Evolutionary conservation across 2,888 invertebrate species (phyloP).

Genomic region (Teleogryllus oceanicus): DNA sequence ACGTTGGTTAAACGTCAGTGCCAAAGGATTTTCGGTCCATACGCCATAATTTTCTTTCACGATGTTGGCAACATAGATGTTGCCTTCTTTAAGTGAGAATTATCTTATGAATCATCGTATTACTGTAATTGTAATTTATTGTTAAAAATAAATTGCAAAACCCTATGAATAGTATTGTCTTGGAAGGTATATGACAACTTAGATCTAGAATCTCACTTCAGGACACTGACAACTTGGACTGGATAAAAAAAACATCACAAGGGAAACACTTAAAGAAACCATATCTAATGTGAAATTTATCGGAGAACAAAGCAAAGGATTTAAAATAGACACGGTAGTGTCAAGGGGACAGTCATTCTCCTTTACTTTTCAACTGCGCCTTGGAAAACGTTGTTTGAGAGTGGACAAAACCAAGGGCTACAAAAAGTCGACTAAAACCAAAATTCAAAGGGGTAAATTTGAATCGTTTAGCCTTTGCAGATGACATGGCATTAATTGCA

Average conservation of each 20-base stretch:
- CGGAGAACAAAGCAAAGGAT: background rate
- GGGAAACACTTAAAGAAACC: background rate
- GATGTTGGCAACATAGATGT: too few relatives aligned
- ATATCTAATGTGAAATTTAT: background rate
- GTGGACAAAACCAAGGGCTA: background rate
- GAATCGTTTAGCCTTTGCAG: background rate
- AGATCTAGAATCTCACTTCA: background rate
- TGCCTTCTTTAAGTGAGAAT: too few relatives aligned
- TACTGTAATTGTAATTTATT: too few relatives aligned
- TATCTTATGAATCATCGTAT: too few relatives aligned
- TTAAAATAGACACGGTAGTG: background rate
- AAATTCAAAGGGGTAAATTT: background rate
- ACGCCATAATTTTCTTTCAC: too few relatives aligned
- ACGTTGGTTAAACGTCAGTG: too few relatives aligned
- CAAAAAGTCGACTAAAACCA: background rate
- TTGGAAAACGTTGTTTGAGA: background rate
- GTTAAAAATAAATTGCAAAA: too few relatives aligned
- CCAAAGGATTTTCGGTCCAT: too few relatives aligned
- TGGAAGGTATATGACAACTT: background rate
- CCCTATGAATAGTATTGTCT: too few relatives aligned
- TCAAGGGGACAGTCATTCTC: background rate
- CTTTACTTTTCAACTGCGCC: slow-evolving; percentile 18
- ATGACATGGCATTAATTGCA: background rate
- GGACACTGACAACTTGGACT: background rate
- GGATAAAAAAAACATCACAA: background rate